Evolutionary conservation across 2,797 vertebrate species (phyloP), one percentile per base, ranked within the genome.

Genomic region (Myripristis murdjan): DNA sequence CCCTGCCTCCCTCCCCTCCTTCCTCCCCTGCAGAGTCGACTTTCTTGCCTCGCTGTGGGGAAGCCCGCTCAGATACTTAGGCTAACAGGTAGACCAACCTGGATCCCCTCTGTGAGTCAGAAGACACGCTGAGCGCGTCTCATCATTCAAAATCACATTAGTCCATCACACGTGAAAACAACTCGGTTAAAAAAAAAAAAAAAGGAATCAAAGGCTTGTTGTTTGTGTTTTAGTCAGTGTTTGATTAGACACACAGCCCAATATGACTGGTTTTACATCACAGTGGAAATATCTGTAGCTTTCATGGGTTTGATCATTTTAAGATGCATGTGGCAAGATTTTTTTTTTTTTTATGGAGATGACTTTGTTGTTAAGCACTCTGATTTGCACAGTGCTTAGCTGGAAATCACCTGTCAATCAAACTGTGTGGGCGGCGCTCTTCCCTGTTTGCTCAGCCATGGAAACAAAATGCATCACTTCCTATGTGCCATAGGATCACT

Each of bases 121-220:
- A 20, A 57, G 54, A 67, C 87, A 75, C 4, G 51, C 88, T 84
- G 88, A 28, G 81, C 33, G 0, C 8, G 43, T 62, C 77, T 82
- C 87, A 80, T 82, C 85, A 31, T 64, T 77, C 75, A 58, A 79
- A 87, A 88, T 89, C 80, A 83, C 82, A 87, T 87, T 89, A 87
- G 80, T 35, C 31, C 64, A 16, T 54, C 14, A 9, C 1, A 33
- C 52, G 61, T 69, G 70, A 63, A 84, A 83, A 74, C 78, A 82
- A 44, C 70, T 70, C 63, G 55, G 67, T 0, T 5, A 55, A 39
- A 23, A 37, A 47, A 54, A 26, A 6, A 12, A 39, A 61, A 77
- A 12, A 22, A n/a, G n/a, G n/a, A 70, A 82, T 75, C 67, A 82
- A 63, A 83, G 79, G 53, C 24, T 82, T 82, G 85, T 89, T 84